Conservation (phyloP, 2,888 invertebrate species). For the Pyrochroa serraticornis region DNA sequence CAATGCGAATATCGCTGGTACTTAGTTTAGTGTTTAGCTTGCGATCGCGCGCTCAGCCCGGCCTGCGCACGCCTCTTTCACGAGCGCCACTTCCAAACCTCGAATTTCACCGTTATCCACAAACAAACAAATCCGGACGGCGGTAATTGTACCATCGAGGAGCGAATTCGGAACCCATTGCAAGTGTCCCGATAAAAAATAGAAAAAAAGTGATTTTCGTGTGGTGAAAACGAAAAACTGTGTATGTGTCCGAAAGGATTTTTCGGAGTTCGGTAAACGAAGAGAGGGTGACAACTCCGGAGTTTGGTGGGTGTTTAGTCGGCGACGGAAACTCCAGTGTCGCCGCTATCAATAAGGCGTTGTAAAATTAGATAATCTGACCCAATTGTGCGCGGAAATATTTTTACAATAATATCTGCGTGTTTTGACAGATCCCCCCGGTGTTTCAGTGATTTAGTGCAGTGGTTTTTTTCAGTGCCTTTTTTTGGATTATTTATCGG, state of each 20-base stretch:
- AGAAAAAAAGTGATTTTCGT: no score
- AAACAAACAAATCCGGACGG: conserved; percentile 30
- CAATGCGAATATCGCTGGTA: conserved; percentile 45
- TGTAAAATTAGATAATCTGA: conserved; percentile 18
- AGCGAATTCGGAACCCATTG: conserved; percentile 4
- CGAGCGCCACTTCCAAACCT: conserved; percentile 36
- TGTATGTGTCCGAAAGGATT: neutral
- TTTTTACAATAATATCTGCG: conserved; percentile 10
- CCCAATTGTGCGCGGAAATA: conserved; percentile 24
- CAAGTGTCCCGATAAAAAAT: no score
- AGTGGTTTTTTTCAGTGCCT: conserved; percentile 25
- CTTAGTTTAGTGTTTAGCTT: conserved; percentile 34
- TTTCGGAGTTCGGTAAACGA: conserved; percentile 1
- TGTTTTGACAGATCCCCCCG: neutral
- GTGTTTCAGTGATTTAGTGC: conserved; percentile 15
- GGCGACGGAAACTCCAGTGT: no score
- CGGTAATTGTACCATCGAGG: conserved; percentile 31
- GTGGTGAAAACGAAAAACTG: no score
- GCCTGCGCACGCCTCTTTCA: conserved; percentile 30
- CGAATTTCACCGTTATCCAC: conserved; percentile 37
- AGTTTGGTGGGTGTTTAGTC: no score
- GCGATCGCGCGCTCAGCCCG: conserved; percentile 37
- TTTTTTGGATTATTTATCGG: conserved; percentile 24
- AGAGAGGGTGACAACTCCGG: no score
- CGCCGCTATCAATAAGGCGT: no score